Percentiles rank a stretch among this genome's conserved stretches.
phyloP scores from a whole-genome alignment of 2,113 vertebrate genomes.

The Tupaia chinensis region DNA sequence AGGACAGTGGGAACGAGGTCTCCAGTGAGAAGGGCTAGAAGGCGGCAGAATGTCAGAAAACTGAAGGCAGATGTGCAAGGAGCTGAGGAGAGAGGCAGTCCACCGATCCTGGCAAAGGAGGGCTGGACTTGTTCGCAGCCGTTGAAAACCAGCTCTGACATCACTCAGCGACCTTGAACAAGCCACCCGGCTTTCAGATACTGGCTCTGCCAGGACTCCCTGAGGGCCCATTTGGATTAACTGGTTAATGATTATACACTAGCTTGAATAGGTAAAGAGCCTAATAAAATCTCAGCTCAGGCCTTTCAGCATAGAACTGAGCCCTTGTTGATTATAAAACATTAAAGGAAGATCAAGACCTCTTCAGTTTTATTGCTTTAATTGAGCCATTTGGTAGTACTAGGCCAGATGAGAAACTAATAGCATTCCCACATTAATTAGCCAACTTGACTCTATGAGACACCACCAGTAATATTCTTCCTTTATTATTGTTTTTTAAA shows the following conservation, averaged over 20 bases:
- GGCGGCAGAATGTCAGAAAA: not conserved
- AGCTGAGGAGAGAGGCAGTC: not conserved
- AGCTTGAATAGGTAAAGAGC: constrained; percentile 48
- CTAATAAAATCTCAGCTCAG: constrained; percentile 56
- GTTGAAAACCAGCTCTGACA: not conserved
- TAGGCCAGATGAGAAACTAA: constrained; percentile 55
- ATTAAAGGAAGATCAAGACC: constrained; percentile 48
- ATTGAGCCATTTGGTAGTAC: constrained; percentile 27
- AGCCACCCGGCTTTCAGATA: constrained; percentile 44
- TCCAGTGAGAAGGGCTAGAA: not conserved
- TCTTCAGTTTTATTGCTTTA: constrained; percentile 64
- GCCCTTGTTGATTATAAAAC: constrained; percentile 16
- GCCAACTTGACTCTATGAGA: not conserved
- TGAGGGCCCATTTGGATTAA: constrained; percentile 56
- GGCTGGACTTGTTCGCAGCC: not conserved
- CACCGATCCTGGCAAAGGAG: not conserved
- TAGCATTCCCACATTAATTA: not conserved
- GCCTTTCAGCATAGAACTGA: constrained; percentile 24
- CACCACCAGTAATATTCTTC: not conserved
- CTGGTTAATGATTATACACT: constrained; percentile 70
- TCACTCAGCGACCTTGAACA: not conserved
- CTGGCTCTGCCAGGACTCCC: constrained; percentile 55
- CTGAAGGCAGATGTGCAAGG: not conserved
- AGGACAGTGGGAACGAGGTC: not conserved
- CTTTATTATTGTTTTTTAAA: no score